Conservation (phyloP, 2,797 vertebrate genomes). For the Eremophila alpestris region DNA sequence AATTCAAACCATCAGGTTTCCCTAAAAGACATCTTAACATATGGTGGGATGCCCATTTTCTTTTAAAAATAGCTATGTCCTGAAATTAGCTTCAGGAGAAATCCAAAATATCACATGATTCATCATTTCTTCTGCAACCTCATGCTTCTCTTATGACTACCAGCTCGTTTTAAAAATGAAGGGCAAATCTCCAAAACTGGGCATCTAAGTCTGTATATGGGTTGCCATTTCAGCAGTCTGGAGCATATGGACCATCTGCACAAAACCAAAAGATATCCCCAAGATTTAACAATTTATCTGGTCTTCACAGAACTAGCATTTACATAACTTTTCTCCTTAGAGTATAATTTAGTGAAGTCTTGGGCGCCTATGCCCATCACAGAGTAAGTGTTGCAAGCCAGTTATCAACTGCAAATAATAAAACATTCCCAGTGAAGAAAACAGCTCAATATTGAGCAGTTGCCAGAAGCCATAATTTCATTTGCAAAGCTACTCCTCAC, state of each 20-base stretch:
- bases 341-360: not conserved
- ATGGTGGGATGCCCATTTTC: not conserved
- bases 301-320: not conserved
- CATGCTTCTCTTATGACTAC: not conserved
- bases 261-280: not conserved
- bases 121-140: not conserved
- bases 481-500: not conserved
- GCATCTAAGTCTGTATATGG: not conserved
- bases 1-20: not conserved
- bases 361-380: not conserved
- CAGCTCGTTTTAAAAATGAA: not conserved
- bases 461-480: not conserved
- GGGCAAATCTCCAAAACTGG: not conserved
- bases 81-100: not conserved
- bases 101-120: not conserved
- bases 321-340: not conserved
- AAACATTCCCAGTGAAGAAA: not conserved
- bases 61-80: not conserved
- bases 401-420: not conserved
- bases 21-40: not conserved
- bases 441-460: not conserved
- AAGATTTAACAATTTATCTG: not conserved
- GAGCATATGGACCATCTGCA: not conserved
- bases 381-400: not conserved
- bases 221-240: not conserved